Evolutionary conservation across 1,140 invertebrate genomes (phyloP).

Genomic region (Bilobella aurantiaca): DNA sequence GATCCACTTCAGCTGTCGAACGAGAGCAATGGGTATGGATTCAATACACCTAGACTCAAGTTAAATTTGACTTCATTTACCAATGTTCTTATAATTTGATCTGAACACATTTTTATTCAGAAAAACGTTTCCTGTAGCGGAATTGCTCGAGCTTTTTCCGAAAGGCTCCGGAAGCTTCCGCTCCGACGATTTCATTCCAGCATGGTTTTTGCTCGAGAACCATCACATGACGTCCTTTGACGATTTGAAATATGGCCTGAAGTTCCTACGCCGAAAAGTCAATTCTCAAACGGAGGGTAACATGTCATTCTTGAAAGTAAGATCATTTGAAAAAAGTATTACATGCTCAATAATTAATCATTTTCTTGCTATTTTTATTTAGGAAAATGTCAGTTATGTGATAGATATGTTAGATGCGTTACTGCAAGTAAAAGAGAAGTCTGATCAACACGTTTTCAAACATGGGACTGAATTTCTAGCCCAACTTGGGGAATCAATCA

Average conservation of each 20-base stretch:
- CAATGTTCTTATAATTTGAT: no score
- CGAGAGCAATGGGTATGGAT: slow-evolving; percentile 78
- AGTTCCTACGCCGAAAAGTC: slow-evolving; percentile 70
- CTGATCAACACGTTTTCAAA: slow-evolving; percentile 64
- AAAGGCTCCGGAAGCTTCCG: slow-evolving; percentile 80
- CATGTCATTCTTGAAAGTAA: slow-evolving; percentile 78
- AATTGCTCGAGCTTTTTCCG: slow-evolving; percentile 79
- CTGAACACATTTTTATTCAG: no score
- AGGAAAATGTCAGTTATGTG: slow-evolving; percentile 75
- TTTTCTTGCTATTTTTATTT: slow-evolving; percentile 16
- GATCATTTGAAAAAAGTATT: no score
- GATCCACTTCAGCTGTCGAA: slow-evolving; percentile 89
- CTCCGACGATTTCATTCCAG: slow-evolving; percentile 84
- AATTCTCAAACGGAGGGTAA: slow-evolving; percentile 85
- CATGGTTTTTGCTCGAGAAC: slow-evolving; percentile 92
- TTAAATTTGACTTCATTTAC: slow-evolving; percentile 1
- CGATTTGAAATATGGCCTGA: slow-evolving; percentile 78
- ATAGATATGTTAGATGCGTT: slow-evolving; percentile 81
- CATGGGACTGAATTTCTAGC: slow-evolving; percentile 62
- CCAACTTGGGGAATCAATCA: slow-evolving; percentile 64
- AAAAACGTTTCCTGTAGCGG: slow-evolving; percentile 79
- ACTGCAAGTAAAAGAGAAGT: slow-evolving; percentile 67
- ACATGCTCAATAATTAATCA: no score
- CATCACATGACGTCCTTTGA: slow-evolving; percentile 85
- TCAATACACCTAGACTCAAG: no score